Evolutionary conservation across 2,797 vertebrate genomes (phyloP).

Genomic region (Philypnodon macrostomus): DNA sequence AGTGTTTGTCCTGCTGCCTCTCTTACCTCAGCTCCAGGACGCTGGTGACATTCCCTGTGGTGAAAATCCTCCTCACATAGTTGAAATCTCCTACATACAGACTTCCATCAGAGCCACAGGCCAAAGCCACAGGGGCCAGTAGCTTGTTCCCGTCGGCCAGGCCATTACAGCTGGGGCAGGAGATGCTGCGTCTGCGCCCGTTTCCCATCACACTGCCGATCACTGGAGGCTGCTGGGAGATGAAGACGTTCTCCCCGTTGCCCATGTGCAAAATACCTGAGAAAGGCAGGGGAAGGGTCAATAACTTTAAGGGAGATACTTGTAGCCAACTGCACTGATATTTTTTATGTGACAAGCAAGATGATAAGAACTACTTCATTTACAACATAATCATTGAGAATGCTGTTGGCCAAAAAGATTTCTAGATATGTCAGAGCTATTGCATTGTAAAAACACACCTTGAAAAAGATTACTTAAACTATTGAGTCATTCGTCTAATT

Average conservation of each 20-base stretch:
- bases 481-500: no score
- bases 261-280: constrained; percentile 98
- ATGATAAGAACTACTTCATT: not conserved
- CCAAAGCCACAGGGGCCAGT: constrained; percentile 91
- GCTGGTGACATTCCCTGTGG: constrained; percentile 95
- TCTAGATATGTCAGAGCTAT: not conserved
- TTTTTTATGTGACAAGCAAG: no score
- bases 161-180: constrained; percentile 97
- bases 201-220: constrained; percentile 98
- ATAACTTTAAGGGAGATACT: not conserved
- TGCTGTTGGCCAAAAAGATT: not conserved
- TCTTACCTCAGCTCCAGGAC: constrained; percentile 95
- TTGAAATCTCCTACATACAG: constrained; percentile 98
- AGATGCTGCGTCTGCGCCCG: constrained; percentile 92
- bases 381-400: not conserved
- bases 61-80: constrained; percentile 96
- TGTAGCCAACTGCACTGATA: not conserved
- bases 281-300: constrained; percentile 16
- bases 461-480: not conserved
- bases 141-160: constrained; percentile 98
- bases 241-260: constrained; percentile 95
- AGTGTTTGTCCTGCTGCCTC: constrained; percentile 29
- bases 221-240: constrained; percentile 96
- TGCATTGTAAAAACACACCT: not conserved
- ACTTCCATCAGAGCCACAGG: constrained; percentile 93